These are phyloP conservation scores for Chionis minor DNA, from an alignment of 2,113 vertebrate species.

Conservation along the genomic window DNA sequence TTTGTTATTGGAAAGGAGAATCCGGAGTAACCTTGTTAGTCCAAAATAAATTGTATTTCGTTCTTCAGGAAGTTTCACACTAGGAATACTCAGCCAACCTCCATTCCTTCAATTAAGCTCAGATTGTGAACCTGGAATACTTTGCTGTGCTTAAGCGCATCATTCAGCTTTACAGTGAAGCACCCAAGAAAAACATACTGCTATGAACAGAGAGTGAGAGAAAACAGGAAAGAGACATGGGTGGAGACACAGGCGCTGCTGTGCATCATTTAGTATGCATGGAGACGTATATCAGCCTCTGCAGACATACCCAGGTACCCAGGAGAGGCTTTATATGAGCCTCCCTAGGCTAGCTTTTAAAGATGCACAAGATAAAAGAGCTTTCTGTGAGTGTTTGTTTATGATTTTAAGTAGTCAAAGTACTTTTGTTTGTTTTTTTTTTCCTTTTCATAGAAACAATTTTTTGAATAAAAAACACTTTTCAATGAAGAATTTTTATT, in stretches of 20 bases:
- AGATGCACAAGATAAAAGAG: neutral
- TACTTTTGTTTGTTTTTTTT: neutral
- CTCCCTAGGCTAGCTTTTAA: neutral
- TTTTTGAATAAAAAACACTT: neutral
- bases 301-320: neutral
- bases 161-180: neutral
- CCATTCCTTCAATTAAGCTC: neutral
- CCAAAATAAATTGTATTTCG: neutral
- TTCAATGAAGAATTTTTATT: neutral
- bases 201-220: neutral
- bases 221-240: neutral
- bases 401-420: neutral
- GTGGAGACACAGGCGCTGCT: neutral
- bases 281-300: neutral
- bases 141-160: neutral
- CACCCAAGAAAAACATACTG: neutral
- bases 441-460: neutral
- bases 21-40: neutral
- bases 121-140: neutral
- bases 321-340: neutral
- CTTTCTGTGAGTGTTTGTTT: neutral
- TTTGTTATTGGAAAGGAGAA: neutral
- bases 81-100: neutral
- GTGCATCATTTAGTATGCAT: neutral
- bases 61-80: neutral